These are phyloP conservation scores for Drosophila tanythrix DNA, from an alignment of 2,888 invertebrate genomes.

Conservation along the genomic window DNA sequence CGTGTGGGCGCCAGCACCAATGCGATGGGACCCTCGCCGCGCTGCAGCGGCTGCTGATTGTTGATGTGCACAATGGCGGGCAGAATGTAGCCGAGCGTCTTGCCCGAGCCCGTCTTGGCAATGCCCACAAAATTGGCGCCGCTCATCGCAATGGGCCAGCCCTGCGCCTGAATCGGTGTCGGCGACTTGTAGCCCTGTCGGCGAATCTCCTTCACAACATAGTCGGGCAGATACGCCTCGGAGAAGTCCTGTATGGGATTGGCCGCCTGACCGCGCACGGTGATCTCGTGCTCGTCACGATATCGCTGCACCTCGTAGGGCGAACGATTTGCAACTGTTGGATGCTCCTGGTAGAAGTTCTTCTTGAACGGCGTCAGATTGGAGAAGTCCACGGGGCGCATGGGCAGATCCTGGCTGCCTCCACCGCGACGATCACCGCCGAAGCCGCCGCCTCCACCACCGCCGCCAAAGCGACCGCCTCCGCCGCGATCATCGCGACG, in stretches of 20 bases:
- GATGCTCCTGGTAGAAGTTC: conserved; percentile 92
- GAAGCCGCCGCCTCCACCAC: conserved; percentile 91
- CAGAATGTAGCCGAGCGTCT: conserved; percentile 91
- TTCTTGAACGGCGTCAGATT: conserved; percentile 91
- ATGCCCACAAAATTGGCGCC: conserved; percentile 94
- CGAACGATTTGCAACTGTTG: conserved; percentile 87
- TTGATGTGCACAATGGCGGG: conserved; percentile 96
- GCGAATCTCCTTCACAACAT: conserved; percentile 88
- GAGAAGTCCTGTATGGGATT: conserved; percentile 92
- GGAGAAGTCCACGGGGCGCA: conserved; percentile 89
- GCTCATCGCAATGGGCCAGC: conserved; percentile 94
- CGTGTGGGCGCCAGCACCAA: conserved; percentile 92
- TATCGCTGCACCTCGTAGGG: conserved; percentile 90
- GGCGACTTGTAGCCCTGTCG: conserved; percentile 90
- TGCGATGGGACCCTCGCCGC: conserved; percentile 94
- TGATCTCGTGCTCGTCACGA: conserved; percentile 89
- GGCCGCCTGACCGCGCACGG: conserved; percentile 90
- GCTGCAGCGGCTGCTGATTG: conserved; percentile 90
- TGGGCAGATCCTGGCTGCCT: conserved; percentile 91
- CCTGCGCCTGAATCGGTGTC: conserved; percentile 94
- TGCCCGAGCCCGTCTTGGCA: conserved; percentile 93
- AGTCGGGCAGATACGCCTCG: conserved; percentile 92
- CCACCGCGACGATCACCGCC: conserved; percentile 83
- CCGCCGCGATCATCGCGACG: conserved; percentile 85
- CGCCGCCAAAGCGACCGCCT: conserved; percentile 91